Conservation (phyloP, 2,797 vertebrate genomes). For the Anguilla megastoma region DNA sequence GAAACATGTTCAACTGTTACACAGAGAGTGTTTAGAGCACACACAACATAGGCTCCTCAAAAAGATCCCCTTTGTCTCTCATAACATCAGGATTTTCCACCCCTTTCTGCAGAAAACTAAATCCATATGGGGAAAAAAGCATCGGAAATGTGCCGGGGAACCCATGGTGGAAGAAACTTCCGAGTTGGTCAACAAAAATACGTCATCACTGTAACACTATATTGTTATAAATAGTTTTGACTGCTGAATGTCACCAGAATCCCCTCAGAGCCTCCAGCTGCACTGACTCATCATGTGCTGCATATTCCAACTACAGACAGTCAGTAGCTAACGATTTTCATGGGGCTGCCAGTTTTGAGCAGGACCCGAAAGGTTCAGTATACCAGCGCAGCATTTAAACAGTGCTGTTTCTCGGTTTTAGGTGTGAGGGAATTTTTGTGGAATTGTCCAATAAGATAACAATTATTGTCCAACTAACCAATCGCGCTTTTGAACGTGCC, state of each 20-base stretch:
- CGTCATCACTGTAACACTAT: no score
- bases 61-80: no score
- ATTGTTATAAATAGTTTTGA: not conserved
- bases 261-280: not conserved
- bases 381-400: not conserved
- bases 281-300: not conserved
- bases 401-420: not conserved
- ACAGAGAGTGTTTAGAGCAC: no score
- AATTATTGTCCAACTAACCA: constrained; percentile 51
- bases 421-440: not conserved
- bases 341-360: not conserved
- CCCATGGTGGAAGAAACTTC: no score
- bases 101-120: no score
- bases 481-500: constrained; percentile 65
- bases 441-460: constrained; percentile 26
- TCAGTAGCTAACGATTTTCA: not conserved
- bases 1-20: no score
- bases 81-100: no score
- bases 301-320: not conserved
- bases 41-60: no score
- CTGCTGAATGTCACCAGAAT: not conserved
- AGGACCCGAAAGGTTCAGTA: no score
- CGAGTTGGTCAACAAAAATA: no score
- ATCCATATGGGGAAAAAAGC: no score
- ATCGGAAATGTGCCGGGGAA: no score